Evolutionary conservation across 2,113 vertebrate genomes (phyloP), one percentile per base, ranked within the genome.

Genomic region (Bucco capensis): DNA sequence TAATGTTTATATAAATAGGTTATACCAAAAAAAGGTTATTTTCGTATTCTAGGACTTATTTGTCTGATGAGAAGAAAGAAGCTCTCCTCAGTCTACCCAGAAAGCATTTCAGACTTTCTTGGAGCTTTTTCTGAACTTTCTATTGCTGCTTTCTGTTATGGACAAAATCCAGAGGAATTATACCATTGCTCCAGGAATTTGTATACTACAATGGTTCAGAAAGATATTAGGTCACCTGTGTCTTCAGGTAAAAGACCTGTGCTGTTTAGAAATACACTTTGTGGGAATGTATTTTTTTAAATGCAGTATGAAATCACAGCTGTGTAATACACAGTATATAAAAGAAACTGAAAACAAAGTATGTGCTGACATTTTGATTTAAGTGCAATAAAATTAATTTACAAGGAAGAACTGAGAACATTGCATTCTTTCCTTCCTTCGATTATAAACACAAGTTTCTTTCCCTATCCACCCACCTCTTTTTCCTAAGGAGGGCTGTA

Each of bases 381-480:
- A 96, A 42, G 46, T 69, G 44, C 85, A 94, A 93, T 96, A 95
- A 96, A 96, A 95, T 76, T 62, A 94, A 73, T 97, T 97, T 97
- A 96, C 49, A 88, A 79, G 87, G 87, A 87, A 78, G 64, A 86
- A 77, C 12, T 74, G 88, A 94, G 92, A 94, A 94, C 86, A 73
- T 83, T 92, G 66, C 80, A 54, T 92, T 87, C 84, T 86, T 92
- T 94, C 54, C 62, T 95, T 93, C 60, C 84, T 95, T 79, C 51
- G 83, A 66, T 82, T 89, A 78, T 66, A 91, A 80, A 62, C 47
- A 84, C 14, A 53, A 28, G 27, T 6, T 96, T 82, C 90, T 83
- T 94, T 94, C 64, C 31, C 40, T 60, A 61, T 38, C 31, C 57
- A 60, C 53, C 14, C 30, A 27, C 35, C 27, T n/a, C 22, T 46